Percentiles rank a stretch among this genome's conserved stretches.
phyloP scores from a whole-genome alignment of 2,113 vertebrate species.

The Melierax canorus region DNA sequence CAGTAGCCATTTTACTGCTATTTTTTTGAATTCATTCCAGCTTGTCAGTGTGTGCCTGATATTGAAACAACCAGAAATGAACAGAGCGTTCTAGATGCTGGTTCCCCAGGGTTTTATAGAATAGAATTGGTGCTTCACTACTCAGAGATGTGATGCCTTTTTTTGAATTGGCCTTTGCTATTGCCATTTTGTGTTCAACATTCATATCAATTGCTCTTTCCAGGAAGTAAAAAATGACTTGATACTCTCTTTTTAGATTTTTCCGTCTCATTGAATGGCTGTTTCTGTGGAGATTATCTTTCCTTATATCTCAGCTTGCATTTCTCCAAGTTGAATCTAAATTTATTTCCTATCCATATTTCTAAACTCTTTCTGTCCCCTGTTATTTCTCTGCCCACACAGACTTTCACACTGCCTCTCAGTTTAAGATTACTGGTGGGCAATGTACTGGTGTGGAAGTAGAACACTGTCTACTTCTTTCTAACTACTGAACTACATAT shows the following conservation, averaged over 20 bases:
- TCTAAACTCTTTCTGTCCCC: slow-evolving; percentile 61
- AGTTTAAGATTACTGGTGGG: slow-evolving; percentile 60
- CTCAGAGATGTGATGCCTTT: neutral
- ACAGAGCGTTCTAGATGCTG: neutral
- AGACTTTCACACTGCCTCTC: slow-evolving; percentile 68
- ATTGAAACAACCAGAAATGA: neutral
- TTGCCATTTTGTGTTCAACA: neutral
- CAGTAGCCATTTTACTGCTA: neutral
- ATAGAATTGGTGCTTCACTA: neutral
- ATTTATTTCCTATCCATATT: slow-evolving; percentile 54
- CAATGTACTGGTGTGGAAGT: slow-evolving; percentile 50
- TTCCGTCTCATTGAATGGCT: slow-evolving; percentile 24
- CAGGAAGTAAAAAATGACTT: slow-evolving; percentile 34
- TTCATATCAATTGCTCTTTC: neutral
- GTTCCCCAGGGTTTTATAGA: neutral
- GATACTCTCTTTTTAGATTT: slow-evolving; percentile 5
- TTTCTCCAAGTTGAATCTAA: slow-evolving; percentile 44
- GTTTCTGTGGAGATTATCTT: slow-evolving; percentile 50
- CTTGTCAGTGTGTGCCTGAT: neutral
- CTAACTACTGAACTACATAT: neutral
- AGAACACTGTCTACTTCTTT: slow-evolving; percentile 50
- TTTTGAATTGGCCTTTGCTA: neutral
- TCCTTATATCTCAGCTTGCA: neutral
- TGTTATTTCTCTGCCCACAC: slow-evolving; percentile 67
- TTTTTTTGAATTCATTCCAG: neutral